phyloP scores from a whole-genome alignment of 2,113 vertebrate genomes.

The Podarcis cretensis region DNA sequence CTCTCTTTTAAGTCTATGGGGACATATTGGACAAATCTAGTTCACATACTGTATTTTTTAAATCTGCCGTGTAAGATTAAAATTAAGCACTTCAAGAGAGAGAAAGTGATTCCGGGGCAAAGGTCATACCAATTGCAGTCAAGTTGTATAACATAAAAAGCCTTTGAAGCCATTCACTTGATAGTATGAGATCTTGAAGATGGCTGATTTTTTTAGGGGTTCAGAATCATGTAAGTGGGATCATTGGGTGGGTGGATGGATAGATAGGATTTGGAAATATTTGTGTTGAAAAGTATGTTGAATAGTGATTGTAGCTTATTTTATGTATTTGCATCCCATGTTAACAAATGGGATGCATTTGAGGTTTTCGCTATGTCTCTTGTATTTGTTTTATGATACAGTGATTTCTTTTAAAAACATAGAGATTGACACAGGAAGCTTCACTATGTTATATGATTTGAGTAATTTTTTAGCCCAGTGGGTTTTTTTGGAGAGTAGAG shows the following conservation, averaged over 20 bases:
- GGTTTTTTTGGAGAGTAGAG: neutral
- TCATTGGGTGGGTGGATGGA: neutral
- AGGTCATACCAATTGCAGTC: neutral
- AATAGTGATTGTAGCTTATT: neutral
- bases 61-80: neutral
- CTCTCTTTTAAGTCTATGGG: neutral
- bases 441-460: neutral
- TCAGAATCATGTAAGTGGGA: neutral
- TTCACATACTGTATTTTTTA: neutral
- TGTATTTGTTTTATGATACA: neutral
- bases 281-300: neutral
- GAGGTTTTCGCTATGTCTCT: neutral
- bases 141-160: neutral
- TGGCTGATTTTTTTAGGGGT: neutral
- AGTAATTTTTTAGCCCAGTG: neutral
- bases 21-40: neutral
- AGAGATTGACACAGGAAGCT: accelerated
- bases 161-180: neutral
- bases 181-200: neutral
- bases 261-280: too few relatives aligned
- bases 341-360: neutral
- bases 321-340: neutral
- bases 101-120: accelerated
- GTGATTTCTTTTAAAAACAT: neutral
- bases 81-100: neutral